Evolutionary conservation across 2,113 vertebrate genomes (phyloP), one percentile per base, ranked within the genome.

Genomic region (Albula glossodonta): DNA sequence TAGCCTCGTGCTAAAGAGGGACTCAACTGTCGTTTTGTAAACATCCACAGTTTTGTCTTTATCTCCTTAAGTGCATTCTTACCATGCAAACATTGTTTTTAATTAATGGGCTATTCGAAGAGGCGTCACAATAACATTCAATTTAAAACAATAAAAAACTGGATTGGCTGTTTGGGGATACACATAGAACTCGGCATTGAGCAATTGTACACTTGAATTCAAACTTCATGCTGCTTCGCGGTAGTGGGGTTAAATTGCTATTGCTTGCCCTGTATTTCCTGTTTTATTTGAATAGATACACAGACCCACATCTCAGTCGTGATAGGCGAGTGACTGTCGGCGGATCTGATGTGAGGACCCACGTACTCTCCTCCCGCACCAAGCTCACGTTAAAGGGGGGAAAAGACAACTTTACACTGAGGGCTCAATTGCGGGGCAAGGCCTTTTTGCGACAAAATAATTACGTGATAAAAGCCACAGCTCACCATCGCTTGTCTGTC

Each of bases 281-380:
- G 90, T 89, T 89, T 91, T 51, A 89, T 92, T 90, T 92, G 83
- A 90, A 90, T 81, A 81, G 79, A 86, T 60, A 80, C 86, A 78
- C 66, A 66, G 15, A 56, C 56, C 51, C 51, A 77, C 74, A 51
- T 85, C 51, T 79, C 31, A 22, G 85, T 51, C 19, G 70, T 86
- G 86, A 90, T 89, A 87, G 88, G 88, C 52, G 48, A 6, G 57
- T 19, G 22, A 51, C 51, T 57, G 56, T 80, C 70, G 78, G 19
- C 83, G 79, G 81, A 49, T 78, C 41, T 82, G 80, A 25, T 51
- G 77, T 7, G 83, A 51, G 81, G 78, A 41, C 78, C 56, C 41
- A 49, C 57, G 41, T 78, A 31, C 19, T 19, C 52, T 17, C 86
- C 60, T 53, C 77, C 17, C 84, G 9, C 78, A 81, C 25, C 85